Evolutionary conservation across 2,113 vertebrate genomes (phyloP), one percentile per base, ranked within the genome.

Genomic region (Ceyx margarethae): DNA sequence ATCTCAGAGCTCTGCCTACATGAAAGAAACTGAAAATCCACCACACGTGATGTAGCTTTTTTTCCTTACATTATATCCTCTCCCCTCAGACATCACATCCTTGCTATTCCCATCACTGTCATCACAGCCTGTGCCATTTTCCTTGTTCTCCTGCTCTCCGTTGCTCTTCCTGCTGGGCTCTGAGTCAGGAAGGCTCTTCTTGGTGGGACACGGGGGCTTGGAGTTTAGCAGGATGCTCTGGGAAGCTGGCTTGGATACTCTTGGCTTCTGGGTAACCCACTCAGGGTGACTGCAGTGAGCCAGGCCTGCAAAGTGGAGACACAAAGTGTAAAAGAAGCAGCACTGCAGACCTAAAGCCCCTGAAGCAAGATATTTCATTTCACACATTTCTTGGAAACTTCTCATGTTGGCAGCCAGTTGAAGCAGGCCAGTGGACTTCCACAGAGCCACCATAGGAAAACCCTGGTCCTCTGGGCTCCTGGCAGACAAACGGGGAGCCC

Each of bases 181-280:
- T 0, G 90, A 88, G 26, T 81, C 88, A n/a, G 74, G 71, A 2
- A 92, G 89, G 13, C 73, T 95, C 18, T 92, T 96, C 75, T 68
- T 92, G 67, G 97, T 97, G 50, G 96, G 94, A 9, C 96, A 90
- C 78, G 96, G 50, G 0, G 91, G 96, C 57, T 91, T 92, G 50
- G 94, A 87, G 10, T 33, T 57, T 29, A 48, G 54, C 56, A 96
- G 85, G 35, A 96, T 46, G 50, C 93, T 96, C 85, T 96, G 97
- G 6, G 88, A 93, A 56, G 94, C 51, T 11, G 77, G 57, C 1
- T 29, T 78, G 25, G 91, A 92, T 5, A 96, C 21, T 22, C 61
- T 31, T 22, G 95, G 87, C 81, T 93, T 93, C 58, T 92, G 82
- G 10, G 50, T 69, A 66, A n/a, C 25, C 18, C 45, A 89, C 18